Percentiles rank a stretch among this genome's conserved stretches.
Conservation (phyloP, 92 coral and sea anemone species). For the Heliopora coerulea region DNA sequence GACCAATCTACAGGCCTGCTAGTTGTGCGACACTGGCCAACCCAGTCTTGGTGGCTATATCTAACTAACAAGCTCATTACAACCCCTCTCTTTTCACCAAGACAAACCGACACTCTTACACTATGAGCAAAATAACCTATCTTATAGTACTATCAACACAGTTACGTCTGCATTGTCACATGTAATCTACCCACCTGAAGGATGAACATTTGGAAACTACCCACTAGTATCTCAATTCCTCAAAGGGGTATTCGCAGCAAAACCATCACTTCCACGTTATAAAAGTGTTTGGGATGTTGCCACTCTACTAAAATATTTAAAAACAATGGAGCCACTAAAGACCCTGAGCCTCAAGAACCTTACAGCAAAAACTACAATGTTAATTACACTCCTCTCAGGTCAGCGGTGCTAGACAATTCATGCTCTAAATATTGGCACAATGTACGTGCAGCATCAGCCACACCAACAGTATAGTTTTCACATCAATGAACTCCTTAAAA, state of each 20-base stretch:
- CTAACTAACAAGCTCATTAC: constrained; percentile 41
- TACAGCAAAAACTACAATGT: constrained; percentile 56
- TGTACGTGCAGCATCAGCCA: no score
- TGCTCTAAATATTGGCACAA: constrained; percentile 30
- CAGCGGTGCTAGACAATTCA: constrained; percentile 64
- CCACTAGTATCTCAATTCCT: constrained; percentile 41
- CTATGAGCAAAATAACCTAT: constrained; percentile 13
- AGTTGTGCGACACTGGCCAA: constrained; percentile 57
- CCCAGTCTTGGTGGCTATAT: constrained; percentile 43
- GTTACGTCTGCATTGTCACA: neutral
- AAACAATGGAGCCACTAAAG: constrained; percentile 45
- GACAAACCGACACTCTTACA: constrained; percentile 37
- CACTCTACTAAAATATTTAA: constrained; percentile 43
- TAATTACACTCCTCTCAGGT: constrained; percentile 57
- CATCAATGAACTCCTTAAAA: constrained; percentile 18
- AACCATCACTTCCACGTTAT: constrained; percentile 21
- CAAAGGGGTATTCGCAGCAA: constrained; percentile 37
- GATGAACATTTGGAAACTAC: constrained; percentile 44
- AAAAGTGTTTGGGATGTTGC: constrained; percentile 58
- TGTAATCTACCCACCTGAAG: neutral
- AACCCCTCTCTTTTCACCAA: constrained; percentile 35
- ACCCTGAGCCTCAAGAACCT: constrained; percentile 45
- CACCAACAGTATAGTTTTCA: no score
- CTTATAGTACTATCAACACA: neutral
- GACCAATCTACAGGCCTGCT: constrained; percentile 43